phyloP scores from a whole-genome alignment of 2,797 vertebrate species.

The Heteromormyrus szaboi region DNA sequence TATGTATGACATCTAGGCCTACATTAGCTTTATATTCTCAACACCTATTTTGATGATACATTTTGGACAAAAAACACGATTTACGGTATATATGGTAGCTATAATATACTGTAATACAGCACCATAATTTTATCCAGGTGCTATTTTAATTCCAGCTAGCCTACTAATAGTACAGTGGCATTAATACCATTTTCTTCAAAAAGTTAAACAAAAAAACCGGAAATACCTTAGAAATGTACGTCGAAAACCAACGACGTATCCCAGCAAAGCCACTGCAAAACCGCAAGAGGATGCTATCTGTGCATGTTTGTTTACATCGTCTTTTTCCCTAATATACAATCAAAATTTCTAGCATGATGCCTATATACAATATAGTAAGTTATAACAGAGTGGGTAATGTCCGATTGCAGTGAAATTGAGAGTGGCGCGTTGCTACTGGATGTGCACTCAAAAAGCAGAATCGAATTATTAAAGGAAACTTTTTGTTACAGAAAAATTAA shows the following conservation, averaged over 20 bases:
- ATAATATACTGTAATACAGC: background rate
- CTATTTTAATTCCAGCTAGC: background rate
- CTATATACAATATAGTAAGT: background rate
- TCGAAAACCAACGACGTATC: background rate
- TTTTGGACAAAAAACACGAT: background rate
- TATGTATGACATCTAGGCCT: background rate
- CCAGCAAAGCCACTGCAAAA: background rate
- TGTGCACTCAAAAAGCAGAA: background rate
- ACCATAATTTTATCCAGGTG: background rate
- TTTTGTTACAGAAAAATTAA: background rate
- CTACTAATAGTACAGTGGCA: background rate
- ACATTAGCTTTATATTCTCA: background rate
- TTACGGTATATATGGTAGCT: background rate
- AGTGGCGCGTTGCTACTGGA: background rate
- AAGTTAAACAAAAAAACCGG: background rate
- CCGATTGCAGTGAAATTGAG: background rate
- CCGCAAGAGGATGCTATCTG: constrained; percentile 3
- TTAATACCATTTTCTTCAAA: background rate
- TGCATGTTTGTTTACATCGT: background rate
- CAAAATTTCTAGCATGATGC: background rate
- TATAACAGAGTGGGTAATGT: background rate
- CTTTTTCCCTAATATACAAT: background rate
- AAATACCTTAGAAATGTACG: background rate
- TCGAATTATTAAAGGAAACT: background rate
- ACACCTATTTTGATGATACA: background rate